Percentiles rank a stretch among this genome's conserved stretches.
phyloP scores from a whole-genome alignment of 2,113 vertebrate species.

The Acanthochromis polyacanthus region DNA sequence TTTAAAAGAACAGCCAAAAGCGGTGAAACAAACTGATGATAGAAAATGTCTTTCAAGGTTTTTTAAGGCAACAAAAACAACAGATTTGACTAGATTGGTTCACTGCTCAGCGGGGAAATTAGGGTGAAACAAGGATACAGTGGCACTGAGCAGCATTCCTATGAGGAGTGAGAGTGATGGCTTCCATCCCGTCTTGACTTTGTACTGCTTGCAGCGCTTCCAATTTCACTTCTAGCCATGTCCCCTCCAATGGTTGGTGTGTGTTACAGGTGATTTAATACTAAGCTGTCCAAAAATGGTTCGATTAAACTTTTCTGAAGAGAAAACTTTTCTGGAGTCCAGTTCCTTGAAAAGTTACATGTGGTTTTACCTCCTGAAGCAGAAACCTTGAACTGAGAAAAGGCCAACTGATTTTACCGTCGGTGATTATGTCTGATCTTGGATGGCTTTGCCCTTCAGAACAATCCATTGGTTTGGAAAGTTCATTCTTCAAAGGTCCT shows the following conservation, averaged over 20 bases:
- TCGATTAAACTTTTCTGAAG: slow-evolving; percentile 6
- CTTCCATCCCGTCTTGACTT: slow-evolving; percentile 25
- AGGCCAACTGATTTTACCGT: slow-evolving; percentile 59
- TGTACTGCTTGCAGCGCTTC: not conserved
- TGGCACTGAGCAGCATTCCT: not conserved
- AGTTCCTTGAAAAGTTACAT: slow-evolving; percentile 28
- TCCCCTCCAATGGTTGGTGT: not conserved
- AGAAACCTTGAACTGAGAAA: slow-evolving; percentile 58
- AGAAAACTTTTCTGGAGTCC: slow-evolving; percentile 14
- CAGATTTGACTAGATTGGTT: slow-evolving; percentile 10
- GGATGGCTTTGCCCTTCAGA: slow-evolving; percentile 46
- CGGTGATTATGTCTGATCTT: slow-evolving; percentile 60
- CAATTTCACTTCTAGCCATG: not conserved
- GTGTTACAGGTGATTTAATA: slow-evolving; percentile 15
- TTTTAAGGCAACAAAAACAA: slow-evolving; percentile 20
- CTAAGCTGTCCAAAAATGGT: slow-evolving; percentile 35
- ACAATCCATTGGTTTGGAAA: slow-evolving; percentile 61
- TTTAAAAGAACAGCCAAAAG: slow-evolving; percentile 13
- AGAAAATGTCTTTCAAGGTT: slow-evolving; percentile 31
- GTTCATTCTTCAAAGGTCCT: slow-evolving; percentile 60
- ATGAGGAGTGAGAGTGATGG: slow-evolving; percentile 4
- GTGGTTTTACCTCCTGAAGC: slow-evolving; percentile 36
- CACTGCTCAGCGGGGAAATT: slow-evolving; percentile 31
- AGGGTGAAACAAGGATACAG: not conserved
- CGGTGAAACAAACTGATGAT: slow-evolving; percentile 17